Base-by-base conservation (phyloP, 2,797 vertebrate species). In the Monodelphis domestica region DNA sequence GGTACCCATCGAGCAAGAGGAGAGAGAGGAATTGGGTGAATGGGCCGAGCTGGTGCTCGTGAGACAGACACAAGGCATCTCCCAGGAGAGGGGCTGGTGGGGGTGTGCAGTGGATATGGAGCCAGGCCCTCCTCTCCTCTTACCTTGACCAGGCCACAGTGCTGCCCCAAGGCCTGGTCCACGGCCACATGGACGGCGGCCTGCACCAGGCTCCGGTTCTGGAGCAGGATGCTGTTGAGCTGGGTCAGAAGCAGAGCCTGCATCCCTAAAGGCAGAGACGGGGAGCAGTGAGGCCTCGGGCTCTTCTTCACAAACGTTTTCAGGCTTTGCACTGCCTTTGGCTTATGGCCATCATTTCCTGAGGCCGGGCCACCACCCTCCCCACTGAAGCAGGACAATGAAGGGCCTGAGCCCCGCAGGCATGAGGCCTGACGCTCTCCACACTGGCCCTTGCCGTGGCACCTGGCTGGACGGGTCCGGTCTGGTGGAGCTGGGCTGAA, bases 151-250 rank as follows among this genome's bases (percentile, higher is more conserved):
- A 54, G 56, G 33, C 91, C 93, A 30, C 91, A 26, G n/a, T 96
- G 91, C 87, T 94, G 95, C 54, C 96, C 91, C 30, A 98, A 91
- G 55, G 95, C 51, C 12, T 70, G 89, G 63, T 96, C 95, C 90
- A 98, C 89, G 0, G 95, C 53, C 0, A 30, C 51, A 45, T 97
- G 97, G 63, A 97, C 45, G 5, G 96, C 92, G 0, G 87, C 88
- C 38, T 26, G 96, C 33, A 98, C 96, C 2, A 38, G 53, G 0
- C 90, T 88, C 53, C 84, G 95, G 89, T 94, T 98, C 95, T 96
- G 90, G n/a, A 5, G 33, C 51, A 98, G 96, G 90, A 98, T 95
- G 91, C 95, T 7, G 2, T 90, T 91, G 56, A 98, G 95, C 57
- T 96, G 96, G 63, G 96, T 30, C 14, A 93, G 87, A n/a, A 98